A percentile compares a stretch with the other conserved stretches of the same genome.
These are phyloP conservation scores for Melanaphis sacchari DNA, from an alignment of 1,140 invertebrate genomes.

Conservation along the genomic window DNA sequence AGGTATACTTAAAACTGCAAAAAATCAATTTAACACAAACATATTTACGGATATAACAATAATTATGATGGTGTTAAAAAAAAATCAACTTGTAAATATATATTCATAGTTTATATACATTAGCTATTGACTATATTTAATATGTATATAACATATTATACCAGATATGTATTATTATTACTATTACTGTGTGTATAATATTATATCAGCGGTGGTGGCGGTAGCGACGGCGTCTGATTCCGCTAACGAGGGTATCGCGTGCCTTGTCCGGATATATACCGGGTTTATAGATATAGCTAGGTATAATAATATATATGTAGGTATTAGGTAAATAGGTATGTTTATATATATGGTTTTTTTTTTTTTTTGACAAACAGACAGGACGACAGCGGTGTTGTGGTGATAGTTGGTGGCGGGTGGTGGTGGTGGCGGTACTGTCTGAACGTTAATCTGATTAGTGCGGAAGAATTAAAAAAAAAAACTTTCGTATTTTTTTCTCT, in stretches of 20 bases:
- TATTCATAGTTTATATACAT: neutral
- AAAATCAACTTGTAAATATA: neutral
- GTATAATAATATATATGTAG: neutral
- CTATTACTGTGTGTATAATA: neutral
- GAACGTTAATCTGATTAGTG: constrained; percentile 55
- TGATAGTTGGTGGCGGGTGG: no score
- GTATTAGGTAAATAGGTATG: neutral
- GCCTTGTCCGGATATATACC: constrained; percentile 24
- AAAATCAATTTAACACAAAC: neutral
- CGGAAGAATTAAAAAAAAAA: constrained; percentile 35
- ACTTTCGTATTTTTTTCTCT: neutral
- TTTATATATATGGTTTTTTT: neutral
- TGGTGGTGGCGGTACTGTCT: neutral
- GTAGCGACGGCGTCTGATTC: neutral
- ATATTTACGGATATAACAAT: neutral
- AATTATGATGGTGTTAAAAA: neutral
- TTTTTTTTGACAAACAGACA: constrained; percentile 45
- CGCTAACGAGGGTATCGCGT: constrained; percentile 57
- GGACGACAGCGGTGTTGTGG: neutral
- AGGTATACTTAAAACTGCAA: no score
- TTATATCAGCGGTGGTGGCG: neutral
- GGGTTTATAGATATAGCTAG: constrained; percentile 1
- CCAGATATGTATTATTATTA: neutral
- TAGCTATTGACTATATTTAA: neutral
- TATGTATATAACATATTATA: neutral